Evolutionary conservation across 2,797 vertebrate species (phyloP).

Genomic region (Hyperoplus immaculatus): DNA sequence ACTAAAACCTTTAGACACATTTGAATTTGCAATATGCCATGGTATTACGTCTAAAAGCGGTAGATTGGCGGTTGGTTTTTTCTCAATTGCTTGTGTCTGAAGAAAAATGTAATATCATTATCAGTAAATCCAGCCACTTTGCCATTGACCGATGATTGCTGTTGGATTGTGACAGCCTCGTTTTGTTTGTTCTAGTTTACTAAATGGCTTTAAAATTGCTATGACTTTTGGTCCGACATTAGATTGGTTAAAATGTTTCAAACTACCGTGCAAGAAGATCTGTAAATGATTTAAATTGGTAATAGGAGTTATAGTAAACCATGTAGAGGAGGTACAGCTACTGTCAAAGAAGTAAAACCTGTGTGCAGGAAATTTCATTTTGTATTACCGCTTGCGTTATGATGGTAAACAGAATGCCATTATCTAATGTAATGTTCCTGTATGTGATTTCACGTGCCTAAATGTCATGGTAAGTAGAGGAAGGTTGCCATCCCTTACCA

Average conservation of each 20-base stretch:
- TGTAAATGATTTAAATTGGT: not conserved
- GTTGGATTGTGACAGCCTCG: not conserved
- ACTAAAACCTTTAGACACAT: conserved; percentile 47
- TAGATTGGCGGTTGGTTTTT: conserved; percentile 29
- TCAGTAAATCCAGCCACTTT: conserved; percentile 23
- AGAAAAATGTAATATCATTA: conserved; percentile 40
- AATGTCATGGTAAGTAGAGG: conserved; percentile 29
- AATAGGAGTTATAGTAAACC: not conserved
- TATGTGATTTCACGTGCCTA: conserved; percentile 5
- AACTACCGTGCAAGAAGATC: not conserved
- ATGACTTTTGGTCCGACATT: not conserved
- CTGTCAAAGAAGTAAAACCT: not conserved
- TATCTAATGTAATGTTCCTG: not conserved
- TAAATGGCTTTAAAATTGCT: conserved; percentile 6
- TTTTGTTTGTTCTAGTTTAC: conserved; percentile 20
- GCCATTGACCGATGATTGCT: conserved; percentile 8
- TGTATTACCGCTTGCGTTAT: not conserved
- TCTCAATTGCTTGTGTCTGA: conserved; percentile 50
- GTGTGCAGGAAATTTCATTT: conserved; percentile 1
- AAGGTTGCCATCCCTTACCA: conserved; percentile 34
- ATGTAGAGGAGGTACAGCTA: not conserved
- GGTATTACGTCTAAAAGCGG: conserved; percentile 30
- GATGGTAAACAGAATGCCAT: conserved; percentile 5
- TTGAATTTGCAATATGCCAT: conserved; percentile 32
- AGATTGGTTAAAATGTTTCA: not conserved